Evolutionary conservation across 2,113 vertebrate species (phyloP).

Genomic region (Trogon melanurus): DNA sequence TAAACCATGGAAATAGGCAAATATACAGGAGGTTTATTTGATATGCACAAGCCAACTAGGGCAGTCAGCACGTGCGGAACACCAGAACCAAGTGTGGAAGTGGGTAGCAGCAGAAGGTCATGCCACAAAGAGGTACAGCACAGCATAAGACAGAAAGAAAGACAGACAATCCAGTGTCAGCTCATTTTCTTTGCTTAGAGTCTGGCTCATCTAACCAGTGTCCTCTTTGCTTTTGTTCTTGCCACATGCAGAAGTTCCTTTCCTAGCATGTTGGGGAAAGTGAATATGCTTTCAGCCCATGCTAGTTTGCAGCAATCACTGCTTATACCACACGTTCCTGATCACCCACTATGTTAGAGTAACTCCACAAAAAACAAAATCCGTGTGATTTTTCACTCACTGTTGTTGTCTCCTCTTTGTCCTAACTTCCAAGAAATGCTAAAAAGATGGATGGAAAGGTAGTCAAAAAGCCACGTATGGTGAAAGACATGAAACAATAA

Average conservation of each 20-base stretch:
- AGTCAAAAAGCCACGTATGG: constrained; percentile 50
- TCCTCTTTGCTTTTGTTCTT: neutral
- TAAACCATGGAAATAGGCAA: constrained; percentile 22
- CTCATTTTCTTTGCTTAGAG: constrained; percentile 5
- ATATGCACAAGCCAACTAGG: neutral
- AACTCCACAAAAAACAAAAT: neutral
- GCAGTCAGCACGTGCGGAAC: neutral
- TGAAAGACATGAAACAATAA: neutral
- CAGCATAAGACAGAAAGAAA: neutral
- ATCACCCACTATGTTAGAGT: constrained; percentile 23
- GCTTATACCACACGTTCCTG: neutral
- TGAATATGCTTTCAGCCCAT: constrained; percentile 20
- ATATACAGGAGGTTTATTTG: neutral
- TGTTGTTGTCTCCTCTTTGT: constrained; percentile 70
- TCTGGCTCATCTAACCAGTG: neutral
- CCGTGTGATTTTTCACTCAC: constrained; percentile 55
- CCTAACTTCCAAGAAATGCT: constrained; percentile 68
- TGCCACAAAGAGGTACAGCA: neutral
- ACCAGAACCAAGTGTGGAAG: neutral
- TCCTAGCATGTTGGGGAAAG: neutral
- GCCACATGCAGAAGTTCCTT: neutral
- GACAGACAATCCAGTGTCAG: constrained; percentile 51
- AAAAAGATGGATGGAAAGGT: constrained; percentile 65
- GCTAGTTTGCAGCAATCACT: constrained; percentile 2
- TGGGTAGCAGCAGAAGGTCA: constrained; percentile 7